phyloP scores from a whole-genome alignment of 1,140 invertebrate species.

The Ceratina australensis region DNA sequence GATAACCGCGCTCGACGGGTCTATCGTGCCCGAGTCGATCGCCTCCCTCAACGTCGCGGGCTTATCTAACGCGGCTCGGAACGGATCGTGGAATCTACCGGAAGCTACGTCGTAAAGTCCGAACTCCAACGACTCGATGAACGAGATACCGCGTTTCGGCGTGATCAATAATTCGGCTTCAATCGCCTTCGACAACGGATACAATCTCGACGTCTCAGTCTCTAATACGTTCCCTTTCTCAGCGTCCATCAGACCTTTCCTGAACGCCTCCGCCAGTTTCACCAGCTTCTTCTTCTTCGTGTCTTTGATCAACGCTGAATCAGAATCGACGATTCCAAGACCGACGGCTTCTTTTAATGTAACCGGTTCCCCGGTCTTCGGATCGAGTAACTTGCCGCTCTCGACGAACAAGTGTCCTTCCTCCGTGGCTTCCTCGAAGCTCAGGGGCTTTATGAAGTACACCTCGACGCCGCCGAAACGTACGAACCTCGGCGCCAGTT shows the following conservation, averaged over 20 bases:
- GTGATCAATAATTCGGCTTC: conserved; percentile 88
- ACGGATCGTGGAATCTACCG: conserved; percentile 90
- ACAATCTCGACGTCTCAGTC: conserved; percentile 89
- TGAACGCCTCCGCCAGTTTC: conserved; percentile 91
- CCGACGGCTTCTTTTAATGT: conserved; percentile 91
- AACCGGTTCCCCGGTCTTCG: conserved; percentile 84
- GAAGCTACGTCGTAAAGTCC: conserved; percentile 90
- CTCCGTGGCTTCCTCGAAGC: conserved; percentile 89
- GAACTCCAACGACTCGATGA: conserved; percentile 91
- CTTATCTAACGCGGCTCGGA: conserved; percentile 81
- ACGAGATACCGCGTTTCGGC: conserved; percentile 86
- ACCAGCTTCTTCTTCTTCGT: conserved; percentile 89
- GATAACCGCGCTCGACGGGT: conserved; percentile 90
- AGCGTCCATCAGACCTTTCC: conserved; percentile 91
- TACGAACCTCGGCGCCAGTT: conserved; percentile 82
- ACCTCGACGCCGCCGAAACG: conserved; percentile 87
- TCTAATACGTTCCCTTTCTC: conserved; percentile 92
- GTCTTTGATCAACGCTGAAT: conserved; percentile 94
- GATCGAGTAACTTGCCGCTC: conserved; percentile 88
- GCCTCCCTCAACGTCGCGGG: conserved; percentile 88
- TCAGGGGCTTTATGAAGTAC: conserved; percentile 85
- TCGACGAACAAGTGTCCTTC: conserved; percentile 85
- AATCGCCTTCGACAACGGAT: conserved; percentile 86
- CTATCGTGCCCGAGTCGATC: conserved; percentile 88
- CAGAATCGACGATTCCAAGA: conserved; percentile 91